Conservation (phyloP, 1,140 invertebrate species). For the Potamilus streckersoni region DNA sequence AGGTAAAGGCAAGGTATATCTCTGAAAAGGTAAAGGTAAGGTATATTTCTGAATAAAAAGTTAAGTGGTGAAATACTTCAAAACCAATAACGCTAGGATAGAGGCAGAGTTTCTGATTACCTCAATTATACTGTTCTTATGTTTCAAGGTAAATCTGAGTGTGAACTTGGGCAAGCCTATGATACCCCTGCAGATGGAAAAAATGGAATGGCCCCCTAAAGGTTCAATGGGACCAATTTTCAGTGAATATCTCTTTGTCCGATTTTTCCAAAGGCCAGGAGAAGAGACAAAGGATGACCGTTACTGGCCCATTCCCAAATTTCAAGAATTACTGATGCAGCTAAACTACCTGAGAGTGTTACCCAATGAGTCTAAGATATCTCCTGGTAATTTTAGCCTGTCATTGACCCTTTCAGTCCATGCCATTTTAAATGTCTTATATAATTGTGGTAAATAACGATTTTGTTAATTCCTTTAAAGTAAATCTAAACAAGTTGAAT, state of each 20-base stretch:
- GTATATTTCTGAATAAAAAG: not conserved
- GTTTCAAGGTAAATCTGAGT: conserved; percentile 58
- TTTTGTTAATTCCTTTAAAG: no score
- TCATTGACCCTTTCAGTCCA: no score
- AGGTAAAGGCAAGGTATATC: not conserved
- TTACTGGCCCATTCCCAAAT: conserved; percentile 56
- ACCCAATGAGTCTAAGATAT: conserved; percentile 39
- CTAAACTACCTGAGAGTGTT: conserved; percentile 41
- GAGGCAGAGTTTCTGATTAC: no score
- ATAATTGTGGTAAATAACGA: no score
- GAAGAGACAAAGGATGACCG: conserved; percentile 48
- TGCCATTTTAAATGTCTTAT: no score
- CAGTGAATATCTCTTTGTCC: conserved; percentile 62
- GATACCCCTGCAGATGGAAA: conserved; percentile 62
- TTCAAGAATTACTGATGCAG: conserved; percentile 61
- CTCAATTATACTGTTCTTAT: not conserved
- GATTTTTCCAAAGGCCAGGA: conserved; percentile 48
- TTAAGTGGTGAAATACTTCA: not conserved
- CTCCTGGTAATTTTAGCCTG: conserved; percentile 1
- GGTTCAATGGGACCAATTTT: conserved; percentile 66
- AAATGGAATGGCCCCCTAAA: conserved; percentile 59
- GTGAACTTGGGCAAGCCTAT: conserved; percentile 58
- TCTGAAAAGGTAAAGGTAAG: not conserved
- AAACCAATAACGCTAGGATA: not conserved
- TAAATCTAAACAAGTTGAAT: no score